Evolutionary conservation across 2,797 vertebrate species (phyloP).

Genomic region (Centroberyx gerrardi): DNA sequence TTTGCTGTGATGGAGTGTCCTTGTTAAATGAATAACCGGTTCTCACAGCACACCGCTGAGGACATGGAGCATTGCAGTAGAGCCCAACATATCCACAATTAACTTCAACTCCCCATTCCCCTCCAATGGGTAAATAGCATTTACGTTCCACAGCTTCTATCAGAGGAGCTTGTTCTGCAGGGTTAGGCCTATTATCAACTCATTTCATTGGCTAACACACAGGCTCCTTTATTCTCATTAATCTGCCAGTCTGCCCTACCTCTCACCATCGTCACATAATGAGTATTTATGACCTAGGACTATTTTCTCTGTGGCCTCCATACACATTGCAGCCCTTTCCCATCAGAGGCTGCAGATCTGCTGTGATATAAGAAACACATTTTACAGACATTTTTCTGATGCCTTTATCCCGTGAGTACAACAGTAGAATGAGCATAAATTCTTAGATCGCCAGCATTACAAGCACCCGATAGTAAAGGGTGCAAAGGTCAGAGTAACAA

Average conservation of each 20-base stretch:
- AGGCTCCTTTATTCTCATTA: constrained; percentile 65
- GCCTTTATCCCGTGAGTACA: not conserved
- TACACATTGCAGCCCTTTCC: not conserved
- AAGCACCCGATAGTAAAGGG: not conserved
- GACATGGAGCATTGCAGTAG: constrained; percentile 47
- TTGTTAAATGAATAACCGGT: constrained; percentile 64
- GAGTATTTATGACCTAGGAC: constrained; percentile 60
- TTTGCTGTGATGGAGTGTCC: constrained; percentile 59
- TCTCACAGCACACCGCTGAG: constrained; percentile 50
- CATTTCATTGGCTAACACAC: constrained; percentile 59
- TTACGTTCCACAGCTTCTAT: constrained; percentile 55
- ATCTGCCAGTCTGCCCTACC: constrained; percentile 58
- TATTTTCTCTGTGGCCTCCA: not conserved
- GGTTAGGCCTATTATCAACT: constrained; percentile 65
- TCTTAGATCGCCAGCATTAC: not conserved
- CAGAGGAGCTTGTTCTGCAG: constrained; percentile 56
- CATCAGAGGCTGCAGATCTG: not conserved
- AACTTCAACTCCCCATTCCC: constrained; percentile 63
- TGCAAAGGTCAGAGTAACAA: not conserved
- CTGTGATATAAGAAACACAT: constrained; percentile 22
- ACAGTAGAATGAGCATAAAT: not conserved
- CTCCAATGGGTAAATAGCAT: constrained; percentile 63
- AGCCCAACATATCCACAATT: constrained; percentile 61
- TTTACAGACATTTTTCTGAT: not conserved
- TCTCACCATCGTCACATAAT: constrained; percentile 59